These are phyloP conservation scores for Diprion similis DNA, from an alignment of 1,140 invertebrate species.

Conservation along the genomic window DNA sequence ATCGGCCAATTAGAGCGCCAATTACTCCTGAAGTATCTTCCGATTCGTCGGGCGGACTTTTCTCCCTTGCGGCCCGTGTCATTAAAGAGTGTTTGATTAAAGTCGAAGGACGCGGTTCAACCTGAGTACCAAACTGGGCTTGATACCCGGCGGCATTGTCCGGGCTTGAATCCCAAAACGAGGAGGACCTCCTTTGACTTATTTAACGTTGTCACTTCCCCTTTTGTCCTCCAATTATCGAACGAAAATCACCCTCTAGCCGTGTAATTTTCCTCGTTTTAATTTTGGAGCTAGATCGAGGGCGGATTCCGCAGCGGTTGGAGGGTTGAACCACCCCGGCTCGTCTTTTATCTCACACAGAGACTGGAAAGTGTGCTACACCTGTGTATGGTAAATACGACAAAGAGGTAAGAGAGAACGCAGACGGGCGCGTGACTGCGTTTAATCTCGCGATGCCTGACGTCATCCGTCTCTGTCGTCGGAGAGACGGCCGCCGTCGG, in stretches of 20 bases:
- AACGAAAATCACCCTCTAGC: not conserved
- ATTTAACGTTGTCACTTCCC: not conserved
- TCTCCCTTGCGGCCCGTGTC: not conserved
- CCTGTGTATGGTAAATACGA: not conserved
- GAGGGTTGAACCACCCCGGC: too few species aligned
- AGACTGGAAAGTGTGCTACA: too few species aligned
- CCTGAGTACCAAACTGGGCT: not conserved
- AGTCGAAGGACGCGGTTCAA: not conserved
- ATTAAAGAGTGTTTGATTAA: constrained; percentile 3
- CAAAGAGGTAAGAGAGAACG: not conserved
- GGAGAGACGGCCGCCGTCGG: constrained; percentile 10
- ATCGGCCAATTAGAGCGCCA: constrained; percentile 1
- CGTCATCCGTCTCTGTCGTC: constrained; percentile 29
- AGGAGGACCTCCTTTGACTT: not conserved
- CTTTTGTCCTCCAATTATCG: not conserved
- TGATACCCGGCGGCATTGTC: not conserved
- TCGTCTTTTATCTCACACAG: not conserved
- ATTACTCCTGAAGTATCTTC: not conserved
- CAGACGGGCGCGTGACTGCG: not conserved
- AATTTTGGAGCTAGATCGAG: not conserved
- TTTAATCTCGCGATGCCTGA: constrained; percentile 30
- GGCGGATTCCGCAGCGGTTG: too few species aligned
- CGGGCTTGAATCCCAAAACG: not conserved
- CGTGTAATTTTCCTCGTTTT: not conserved
- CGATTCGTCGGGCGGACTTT: not conserved